Evolutionary conservation across 2,113 vertebrate genomes (phyloP).

Genomic region (Suricata suricatta): DNA sequence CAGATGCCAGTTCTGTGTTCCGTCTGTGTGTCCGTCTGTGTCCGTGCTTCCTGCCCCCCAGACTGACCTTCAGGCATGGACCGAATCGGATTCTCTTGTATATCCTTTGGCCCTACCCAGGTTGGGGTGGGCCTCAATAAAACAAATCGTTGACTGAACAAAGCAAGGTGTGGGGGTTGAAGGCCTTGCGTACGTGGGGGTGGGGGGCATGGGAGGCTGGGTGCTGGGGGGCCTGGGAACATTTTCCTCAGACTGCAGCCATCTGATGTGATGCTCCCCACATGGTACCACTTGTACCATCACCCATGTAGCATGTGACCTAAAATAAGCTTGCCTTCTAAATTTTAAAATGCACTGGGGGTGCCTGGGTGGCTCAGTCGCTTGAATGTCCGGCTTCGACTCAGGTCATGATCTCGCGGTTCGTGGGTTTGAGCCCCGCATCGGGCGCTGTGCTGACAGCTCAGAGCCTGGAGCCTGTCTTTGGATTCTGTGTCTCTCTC

Average conservation of each 20-base stretch:
- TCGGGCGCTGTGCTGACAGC: too few species aligned
- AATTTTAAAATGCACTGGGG: neutral
- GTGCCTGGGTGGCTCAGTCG: too few species aligned
- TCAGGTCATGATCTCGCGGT: too few species aligned
- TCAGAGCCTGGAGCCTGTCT: too few species aligned
- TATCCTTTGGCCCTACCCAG: slow-evolving; percentile 24
- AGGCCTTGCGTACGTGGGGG: neutral
- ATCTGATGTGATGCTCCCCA: neutral
- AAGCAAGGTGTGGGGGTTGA: slow-evolving; percentile 33
- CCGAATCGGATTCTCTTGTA: slow-evolving; percentile 62
- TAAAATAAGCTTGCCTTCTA: slow-evolving; percentile 11
- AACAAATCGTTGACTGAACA: slow-evolving; percentile 35
- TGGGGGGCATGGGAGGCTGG: neutral
- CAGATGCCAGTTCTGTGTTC: slow-evolving; percentile 57
- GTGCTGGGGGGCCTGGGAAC: neutral
- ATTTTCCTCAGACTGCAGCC: neutral
- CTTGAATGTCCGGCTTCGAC: too few species aligned
- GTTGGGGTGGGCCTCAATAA: slow-evolving; percentile 70
- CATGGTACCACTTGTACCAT: neutral
- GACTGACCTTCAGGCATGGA: slow-evolving; percentile 61
- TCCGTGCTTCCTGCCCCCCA: slow-evolving; percentile 14
- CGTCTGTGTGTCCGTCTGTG: neutral
- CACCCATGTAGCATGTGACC: neutral
- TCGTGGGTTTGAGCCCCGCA: too few species aligned
- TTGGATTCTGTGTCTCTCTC: too few species aligned